These are phyloP conservation scores for Synanthedon andrenaeformis DNA, from an alignment of 2,888 invertebrate genomes.

Conservation along the genomic window DNA sequence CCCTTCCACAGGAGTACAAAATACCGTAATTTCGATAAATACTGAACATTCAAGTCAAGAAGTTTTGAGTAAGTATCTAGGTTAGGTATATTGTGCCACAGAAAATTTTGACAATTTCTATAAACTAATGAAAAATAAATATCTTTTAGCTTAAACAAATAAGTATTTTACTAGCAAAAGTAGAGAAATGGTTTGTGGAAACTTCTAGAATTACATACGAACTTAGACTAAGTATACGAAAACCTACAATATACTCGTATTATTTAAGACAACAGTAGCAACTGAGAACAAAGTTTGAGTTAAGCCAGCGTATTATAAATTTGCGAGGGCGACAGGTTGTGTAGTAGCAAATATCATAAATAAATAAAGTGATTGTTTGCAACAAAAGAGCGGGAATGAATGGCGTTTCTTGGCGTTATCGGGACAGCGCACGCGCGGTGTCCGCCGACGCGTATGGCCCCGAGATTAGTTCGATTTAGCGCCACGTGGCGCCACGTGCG, in stretches of 20 bases:
- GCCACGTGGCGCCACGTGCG: slow-evolving; percentile 63
- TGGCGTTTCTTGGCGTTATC: slow-evolving; percentile 67
- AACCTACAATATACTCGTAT: background rate
- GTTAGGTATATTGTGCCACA: too few species aligned
- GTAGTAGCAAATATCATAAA: slow-evolving; percentile 65
- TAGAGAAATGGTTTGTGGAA: too few species aligned
- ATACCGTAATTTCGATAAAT: too few species aligned
- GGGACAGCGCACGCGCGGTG: slow-evolving; percentile 55
- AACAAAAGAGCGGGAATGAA: slow-evolving; percentile 67
- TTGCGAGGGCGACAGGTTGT: slow-evolving; percentile 60
- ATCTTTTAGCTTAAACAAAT: too few species aligned
- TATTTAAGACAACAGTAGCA: background rate
- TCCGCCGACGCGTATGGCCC: slow-evolving; percentile 57
- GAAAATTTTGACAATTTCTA: too few species aligned
- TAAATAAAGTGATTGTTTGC: slow-evolving; percentile 66
- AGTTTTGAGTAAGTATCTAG: too few species aligned
- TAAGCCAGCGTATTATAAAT: slow-evolving; percentile 35
- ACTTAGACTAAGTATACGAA: too few species aligned
- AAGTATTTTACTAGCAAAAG: too few species aligned
- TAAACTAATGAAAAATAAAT: too few species aligned
- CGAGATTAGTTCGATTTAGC: slow-evolving; percentile 65
- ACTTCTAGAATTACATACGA: too few species aligned
- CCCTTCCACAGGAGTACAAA: too few species aligned
- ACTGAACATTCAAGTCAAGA: too few species aligned
- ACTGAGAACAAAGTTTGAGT: slow-evolving; percentile 15